phyloP scores from a whole-genome alignment of 2,113 vertebrate species.

The Nycticebus coucang region DNA sequence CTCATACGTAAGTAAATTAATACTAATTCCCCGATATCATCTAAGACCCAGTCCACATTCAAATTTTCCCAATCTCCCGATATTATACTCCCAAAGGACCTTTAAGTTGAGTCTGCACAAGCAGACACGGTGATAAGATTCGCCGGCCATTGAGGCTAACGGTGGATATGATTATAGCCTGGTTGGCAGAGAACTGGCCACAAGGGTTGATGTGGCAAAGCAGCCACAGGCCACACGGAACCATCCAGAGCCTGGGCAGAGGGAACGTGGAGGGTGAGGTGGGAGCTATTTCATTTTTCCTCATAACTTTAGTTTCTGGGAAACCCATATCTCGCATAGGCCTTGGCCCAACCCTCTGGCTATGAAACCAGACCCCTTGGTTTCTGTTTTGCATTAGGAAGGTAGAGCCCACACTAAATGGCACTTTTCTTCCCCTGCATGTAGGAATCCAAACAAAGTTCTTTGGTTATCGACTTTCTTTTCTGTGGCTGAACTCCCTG shows the following conservation, averaged over 20 bases:
- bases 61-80: neutral
- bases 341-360: neutral
- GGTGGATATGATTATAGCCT: neutral
- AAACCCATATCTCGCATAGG: accelerated
- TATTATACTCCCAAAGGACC: neutral
- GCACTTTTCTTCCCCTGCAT: neutral
- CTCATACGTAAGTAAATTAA: neutral
- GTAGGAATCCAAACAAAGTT: neutral
- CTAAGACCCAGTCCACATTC: neutral
- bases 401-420: neutral
- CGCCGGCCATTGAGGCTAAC: accelerated
- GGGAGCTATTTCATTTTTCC: neutral
- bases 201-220: neutral
- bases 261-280: too few species aligned
- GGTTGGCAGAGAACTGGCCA: neutral
- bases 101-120: neutral
- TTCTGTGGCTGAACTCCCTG: neutral
- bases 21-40: neutral
- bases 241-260: neutral
- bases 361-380: neutral
- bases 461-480: neutral
- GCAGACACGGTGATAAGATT: neutral
- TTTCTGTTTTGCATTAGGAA: neutral
- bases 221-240: accelerated
- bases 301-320: neutral